phyloP scores from a whole-genome alignment of 2,888 invertebrate species.

The Lycocerus yunnanus region DNA sequence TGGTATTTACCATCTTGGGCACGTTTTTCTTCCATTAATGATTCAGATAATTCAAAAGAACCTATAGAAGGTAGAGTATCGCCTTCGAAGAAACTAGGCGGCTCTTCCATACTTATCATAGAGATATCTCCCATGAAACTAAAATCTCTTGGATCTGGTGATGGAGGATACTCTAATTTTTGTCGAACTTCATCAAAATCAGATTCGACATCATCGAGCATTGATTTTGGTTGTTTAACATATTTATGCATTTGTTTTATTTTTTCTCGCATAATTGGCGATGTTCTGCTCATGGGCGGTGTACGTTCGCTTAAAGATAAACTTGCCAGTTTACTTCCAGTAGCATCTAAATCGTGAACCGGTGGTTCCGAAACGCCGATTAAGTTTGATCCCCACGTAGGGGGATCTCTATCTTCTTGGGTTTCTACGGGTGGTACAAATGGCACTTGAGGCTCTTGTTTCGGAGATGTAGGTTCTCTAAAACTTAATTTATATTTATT shows the following conservation, averaged over 20 bases:
- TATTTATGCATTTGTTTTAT: too few species aligned
- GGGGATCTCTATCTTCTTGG: conserved; percentile 33
- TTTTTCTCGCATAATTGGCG: too few species aligned
- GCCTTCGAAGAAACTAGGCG: neutral
- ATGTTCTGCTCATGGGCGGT: too few species aligned
- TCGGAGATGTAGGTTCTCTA: neutral
- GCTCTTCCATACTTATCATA: neutral
- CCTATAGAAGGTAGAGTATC: neutral
- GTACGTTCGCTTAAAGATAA: neutral
- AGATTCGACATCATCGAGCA: neutral
- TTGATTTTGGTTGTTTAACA: neutral
- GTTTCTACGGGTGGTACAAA: conserved; percentile 39
- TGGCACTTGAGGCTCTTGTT: conserved; percentile 37
- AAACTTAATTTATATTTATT: neutral
- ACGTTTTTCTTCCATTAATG: neutral
- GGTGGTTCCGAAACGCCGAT: conserved; percentile 43
- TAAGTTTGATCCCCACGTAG: conserved; percentile 53
- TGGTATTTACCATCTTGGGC: neutral
- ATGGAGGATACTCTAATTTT: neutral
- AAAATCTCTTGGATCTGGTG: neutral
- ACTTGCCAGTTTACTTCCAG: neutral
- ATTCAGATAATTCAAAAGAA: neutral
- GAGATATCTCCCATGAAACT: neutral
- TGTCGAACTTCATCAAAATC: neutral
- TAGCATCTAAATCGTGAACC: neutral